Conservation (phyloP, 2,113 vertebrate genomes). For the Saccopteryx bilineata region DNA sequence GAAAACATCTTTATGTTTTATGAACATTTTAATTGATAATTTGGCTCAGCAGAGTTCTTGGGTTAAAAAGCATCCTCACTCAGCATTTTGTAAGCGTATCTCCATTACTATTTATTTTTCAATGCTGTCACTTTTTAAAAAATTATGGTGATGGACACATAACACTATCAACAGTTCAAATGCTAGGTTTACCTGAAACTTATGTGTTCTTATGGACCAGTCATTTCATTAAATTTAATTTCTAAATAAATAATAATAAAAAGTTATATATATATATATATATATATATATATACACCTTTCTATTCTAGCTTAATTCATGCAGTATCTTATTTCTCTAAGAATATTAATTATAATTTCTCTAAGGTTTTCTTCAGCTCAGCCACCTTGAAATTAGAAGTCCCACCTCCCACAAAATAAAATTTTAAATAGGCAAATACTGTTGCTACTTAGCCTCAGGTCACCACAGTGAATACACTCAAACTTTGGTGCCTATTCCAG, state of each 20-base stretch:
- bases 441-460: background rate
- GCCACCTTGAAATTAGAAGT: background rate
- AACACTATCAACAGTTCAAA: too few species aligned
- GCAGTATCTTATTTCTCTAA: background rate
- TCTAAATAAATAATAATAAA: too few species aligned
- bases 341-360: background rate
- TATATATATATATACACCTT: background rate
- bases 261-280: too few species aligned
- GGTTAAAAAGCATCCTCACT: background rate
- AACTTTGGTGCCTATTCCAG: background rate
- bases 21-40: background rate
- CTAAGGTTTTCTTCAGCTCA: background rate
- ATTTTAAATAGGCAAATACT: background rate
- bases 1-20: background rate
- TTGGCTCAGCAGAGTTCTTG: background rate
- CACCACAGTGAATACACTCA: background rate
- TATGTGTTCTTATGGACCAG: too few species aligned
- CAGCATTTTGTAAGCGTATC: background rate
- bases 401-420: background rate
- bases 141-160: too few species aligned
- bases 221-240: too few species aligned
- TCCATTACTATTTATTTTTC: background rate
- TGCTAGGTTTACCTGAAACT: too few species aligned
- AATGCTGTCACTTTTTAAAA: background rate
- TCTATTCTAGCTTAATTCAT: background rate